Conservation (phyloP, 2,888 invertebrate species). For the Gerosis bhagava region DNA sequence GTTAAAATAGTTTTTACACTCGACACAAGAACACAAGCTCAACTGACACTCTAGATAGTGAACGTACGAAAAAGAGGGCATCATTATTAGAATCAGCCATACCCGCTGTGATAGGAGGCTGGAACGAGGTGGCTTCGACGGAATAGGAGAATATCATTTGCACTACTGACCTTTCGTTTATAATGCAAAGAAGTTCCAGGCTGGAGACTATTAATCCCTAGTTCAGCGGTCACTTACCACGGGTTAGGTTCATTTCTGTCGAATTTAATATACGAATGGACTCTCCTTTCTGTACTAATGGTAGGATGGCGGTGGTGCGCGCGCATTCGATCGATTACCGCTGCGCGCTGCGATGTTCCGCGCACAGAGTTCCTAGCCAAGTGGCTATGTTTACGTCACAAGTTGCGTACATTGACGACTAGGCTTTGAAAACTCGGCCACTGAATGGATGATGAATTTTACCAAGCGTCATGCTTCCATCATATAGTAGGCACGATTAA, state of each 20-base stretch:
- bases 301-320: slow-evolving; percentile 70
- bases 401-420: slow-evolving; percentile 75
- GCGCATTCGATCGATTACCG: slow-evolving; percentile 76
- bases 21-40: slow-evolving; percentile 10
- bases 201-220: slow-evolving; percentile 31
- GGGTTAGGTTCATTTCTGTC: slow-evolving; percentile 74
- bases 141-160: slow-evolving; percentile 5
- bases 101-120: slow-evolving; percentile 12
- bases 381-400: slow-evolving; percentile 74
- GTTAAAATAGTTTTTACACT: slow-evolving; percentile 23
- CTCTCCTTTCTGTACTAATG: slow-evolving; percentile 56
- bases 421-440: slow-evolving; percentile 47
- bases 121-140: not conserved
- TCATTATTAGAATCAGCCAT: slow-evolving; percentile 19
- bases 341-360: slow-evolving; percentile 64
- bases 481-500: not conserved
- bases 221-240: slow-evolving; percentile 61
- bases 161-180: slow-evolving; percentile 36
- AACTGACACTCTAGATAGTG: slow-evolving; percentile 6
- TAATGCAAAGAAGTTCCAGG: slow-evolving; percentile 27
- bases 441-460: slow-evolving; percentile 43
- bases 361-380: slow-evolving; percentile 56
- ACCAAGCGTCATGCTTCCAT: slow-evolving; percentile 4
- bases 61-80: slow-evolving; percentile 12
- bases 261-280: slow-evolving; percentile 67